These are phyloP conservation scores for Isurus oxyrinchus DNA, from an alignment of 2,113 vertebrate genomes.

Conservation along the genomic window DNA sequence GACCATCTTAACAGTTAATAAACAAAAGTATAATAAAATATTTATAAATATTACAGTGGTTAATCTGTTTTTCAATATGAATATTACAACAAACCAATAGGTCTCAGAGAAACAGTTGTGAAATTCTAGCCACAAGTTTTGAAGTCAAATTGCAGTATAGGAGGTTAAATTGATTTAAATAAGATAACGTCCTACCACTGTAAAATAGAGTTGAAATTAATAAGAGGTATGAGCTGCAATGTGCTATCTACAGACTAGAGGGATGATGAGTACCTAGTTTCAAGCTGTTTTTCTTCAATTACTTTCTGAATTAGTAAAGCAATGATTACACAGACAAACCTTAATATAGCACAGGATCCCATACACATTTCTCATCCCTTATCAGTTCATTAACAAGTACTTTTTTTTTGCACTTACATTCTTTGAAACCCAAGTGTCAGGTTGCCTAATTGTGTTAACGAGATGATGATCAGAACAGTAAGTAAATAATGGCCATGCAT, in stretches of 20 bases:
- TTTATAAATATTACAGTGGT: background rate
- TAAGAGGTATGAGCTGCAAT: background rate
- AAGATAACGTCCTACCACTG: background rate
- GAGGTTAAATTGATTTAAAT: background rate
- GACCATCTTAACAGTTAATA: background rate
- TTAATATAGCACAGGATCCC: background rate
- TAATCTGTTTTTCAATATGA: background rate
- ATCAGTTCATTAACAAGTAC: background rate
- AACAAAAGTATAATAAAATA: background rate
- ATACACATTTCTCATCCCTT: background rate
- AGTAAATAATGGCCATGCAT: background rate
- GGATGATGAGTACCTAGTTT: background rate
- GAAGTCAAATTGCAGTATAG: background rate
- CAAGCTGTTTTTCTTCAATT: background rate
- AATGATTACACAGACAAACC: background rate
- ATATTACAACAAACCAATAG: background rate
- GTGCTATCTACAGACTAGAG: background rate
- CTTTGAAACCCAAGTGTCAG: background rate
- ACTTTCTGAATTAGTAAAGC: background rate
- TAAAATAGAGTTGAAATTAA: background rate
- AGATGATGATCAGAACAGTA: background rate
- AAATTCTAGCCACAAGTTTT: background rate
- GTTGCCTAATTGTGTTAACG: background rate
- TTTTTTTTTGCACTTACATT: background rate
- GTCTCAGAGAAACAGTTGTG: background rate